Base-by-base conservation (phyloP, 2,797 vertebrate genomes). In the Scleropages formosus region DNA sequence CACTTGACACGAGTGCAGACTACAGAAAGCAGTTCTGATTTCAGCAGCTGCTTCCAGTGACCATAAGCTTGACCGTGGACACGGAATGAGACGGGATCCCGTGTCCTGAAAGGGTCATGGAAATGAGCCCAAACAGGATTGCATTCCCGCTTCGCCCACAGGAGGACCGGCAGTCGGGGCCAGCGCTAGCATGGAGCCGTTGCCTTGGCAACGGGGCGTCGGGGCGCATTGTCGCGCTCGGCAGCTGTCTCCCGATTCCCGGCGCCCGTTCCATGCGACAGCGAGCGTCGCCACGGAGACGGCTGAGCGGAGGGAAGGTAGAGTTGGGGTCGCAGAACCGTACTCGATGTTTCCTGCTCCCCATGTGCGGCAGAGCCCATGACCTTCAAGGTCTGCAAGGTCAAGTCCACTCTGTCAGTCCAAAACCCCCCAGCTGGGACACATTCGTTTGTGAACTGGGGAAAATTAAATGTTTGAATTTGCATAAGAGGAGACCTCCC, bases 141-240 rank as follows among this genome's bases (percentile, higher is more conserved):
- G n/a, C n/a, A n/a, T n/a, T n/a, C n/a, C n/a, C n/a, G n/a, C n/a
- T n/a, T n/a, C n/a, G 59, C 22, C 7, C 18, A 61, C 58, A 31
- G 27, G 53, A 24, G 73, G n/a, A n/a, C 68, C 7, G 46, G 51
- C 62, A 22, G 61, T 77, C 65, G 24, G 60, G 59, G 69, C 68
- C 69, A 65, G 69, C 72, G 77, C 75, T 77, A 75, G 72, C 75
- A 53, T 62, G 69, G 47, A 72, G 27, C 61, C 8, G 51, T 77
- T 46, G 53, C 69, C 75, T 72, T 77, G 31, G 75, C 49, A 72
- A 77, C 69, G 27, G 49, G 70, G 67, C 59, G 47, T 61, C 47
- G 58, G 60, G 72, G 72, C 24, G 59, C 68, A 47, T 59, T 3
- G 64, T 69, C 26, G 9, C 67, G 71, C 51, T 76, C 67, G 75